Conservation (phyloP, 1,140 invertebrate genomes). For the Trichonephila clavipes region DNA sequence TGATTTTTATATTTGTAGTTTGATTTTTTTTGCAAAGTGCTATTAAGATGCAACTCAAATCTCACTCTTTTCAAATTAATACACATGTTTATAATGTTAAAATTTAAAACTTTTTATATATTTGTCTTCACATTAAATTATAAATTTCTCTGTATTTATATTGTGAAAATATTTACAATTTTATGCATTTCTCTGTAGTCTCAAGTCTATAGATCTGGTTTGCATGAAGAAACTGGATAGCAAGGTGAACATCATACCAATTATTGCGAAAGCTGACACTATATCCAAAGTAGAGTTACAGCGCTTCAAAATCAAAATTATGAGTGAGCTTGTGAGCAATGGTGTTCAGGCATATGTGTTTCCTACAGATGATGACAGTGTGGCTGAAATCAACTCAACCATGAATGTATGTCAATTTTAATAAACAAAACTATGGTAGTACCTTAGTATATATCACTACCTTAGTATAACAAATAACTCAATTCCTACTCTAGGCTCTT, state of each 20-base stretch:
- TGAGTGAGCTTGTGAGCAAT: slow-evolving; percentile 85
- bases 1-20: neutral
- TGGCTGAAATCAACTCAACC: slow-evolving; percentile 91
- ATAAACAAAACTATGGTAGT: no score
- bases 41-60: no score
- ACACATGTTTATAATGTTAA: no score
- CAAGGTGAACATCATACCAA: slow-evolving; percentile 99
- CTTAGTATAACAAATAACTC: neutral
- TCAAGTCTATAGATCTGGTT: slow-evolving; percentile 97
- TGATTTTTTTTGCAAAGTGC: no score
- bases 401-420: slow-evolving; percentile 91
- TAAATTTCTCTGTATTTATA: neutral
- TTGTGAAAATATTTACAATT: neutral
- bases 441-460: no score
- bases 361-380: slow-evolving; percentile 98
- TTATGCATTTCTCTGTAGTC: neutral
- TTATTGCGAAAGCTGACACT: slow-evolving; percentile 99
- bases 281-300: slow-evolving; percentile 98
- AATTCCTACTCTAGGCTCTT: slow-evolving; percentile 49
- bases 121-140: neutral
- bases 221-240: slow-evolving; percentile 99
- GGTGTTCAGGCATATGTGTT: slow-evolving; percentile 98
- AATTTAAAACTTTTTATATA: no score
- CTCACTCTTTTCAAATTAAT: no score
- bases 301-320: slow-evolving; percentile 84